These are phyloP conservation scores for Lithobates pipiens DNA, from an alignment of 2,797 vertebrate genomes.

Conservation along the genomic window DNA sequence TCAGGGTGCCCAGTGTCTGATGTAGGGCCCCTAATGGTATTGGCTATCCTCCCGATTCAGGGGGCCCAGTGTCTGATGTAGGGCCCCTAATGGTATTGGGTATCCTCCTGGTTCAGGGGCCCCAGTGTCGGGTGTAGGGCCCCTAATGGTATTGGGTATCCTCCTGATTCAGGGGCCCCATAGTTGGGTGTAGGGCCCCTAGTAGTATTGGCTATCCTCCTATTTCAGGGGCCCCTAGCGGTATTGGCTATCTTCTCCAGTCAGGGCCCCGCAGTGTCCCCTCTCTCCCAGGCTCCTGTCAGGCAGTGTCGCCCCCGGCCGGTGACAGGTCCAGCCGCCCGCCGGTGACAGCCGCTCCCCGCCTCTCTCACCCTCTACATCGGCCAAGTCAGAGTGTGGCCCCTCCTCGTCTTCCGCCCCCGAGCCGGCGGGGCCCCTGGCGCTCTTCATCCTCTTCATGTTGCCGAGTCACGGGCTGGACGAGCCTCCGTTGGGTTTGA, in stretches of 20 bases:
- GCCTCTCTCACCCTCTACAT: constrained; percentile 39
- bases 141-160: neutral
- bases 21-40: neutral
- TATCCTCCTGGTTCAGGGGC: no score
- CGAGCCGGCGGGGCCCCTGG: neutral
- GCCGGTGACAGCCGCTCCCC: neutral
- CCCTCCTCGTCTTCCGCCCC: constrained; percentile 34
- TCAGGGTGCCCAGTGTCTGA: neutral
- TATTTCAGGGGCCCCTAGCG: no score
- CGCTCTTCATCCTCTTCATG: constrained; percentile 47
- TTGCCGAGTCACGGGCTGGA: constrained; percentile 30
- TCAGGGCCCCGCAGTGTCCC: neutral
- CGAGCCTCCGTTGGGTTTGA: constrained; percentile 53
- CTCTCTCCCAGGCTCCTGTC: neutral
- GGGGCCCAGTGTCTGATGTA: neutral
- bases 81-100: no score
- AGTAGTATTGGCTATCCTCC: neutral
- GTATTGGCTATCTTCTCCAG: no score
- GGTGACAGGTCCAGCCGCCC: neutral
- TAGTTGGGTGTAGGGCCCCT: neutral
- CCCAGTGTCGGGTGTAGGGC: neutral
- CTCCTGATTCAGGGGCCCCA: neutral
- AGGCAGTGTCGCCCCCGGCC: neutral
- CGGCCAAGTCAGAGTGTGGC: constrained; percentile 32
- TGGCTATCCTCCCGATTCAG: neutral